Percentiles rank a stretch among this genome's conserved stretches.
These are phyloP conservation scores for Hexactinellida sp. DNA, from an alignment of 37 sponge, comb jelly and placozoan species.

Conservation along the genomic window DNA sequence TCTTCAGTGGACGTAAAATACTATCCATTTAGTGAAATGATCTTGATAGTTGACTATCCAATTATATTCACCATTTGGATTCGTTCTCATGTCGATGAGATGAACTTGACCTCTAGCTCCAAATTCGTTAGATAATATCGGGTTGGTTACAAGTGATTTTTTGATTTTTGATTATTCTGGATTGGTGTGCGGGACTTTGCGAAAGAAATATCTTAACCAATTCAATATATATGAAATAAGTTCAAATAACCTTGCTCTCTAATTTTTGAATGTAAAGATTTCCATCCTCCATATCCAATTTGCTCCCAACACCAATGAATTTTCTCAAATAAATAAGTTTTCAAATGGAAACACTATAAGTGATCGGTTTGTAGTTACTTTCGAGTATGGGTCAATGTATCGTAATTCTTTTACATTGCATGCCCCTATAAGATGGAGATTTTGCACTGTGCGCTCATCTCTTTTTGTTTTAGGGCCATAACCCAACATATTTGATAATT, in stretches of 20 bases:
- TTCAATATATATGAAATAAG: background rate
- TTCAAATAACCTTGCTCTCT: background rate
- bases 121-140: slow-evolving; percentile 2
- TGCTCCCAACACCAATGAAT: background rate
- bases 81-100: background rate
- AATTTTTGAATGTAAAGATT: background rate
- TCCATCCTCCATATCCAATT: background rate
- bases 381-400: slow-evolving; percentile 12
- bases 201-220: slow-evolving; percentile 10
- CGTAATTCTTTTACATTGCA: slow-evolving; percentile 12
- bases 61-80: background rate
- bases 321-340: slow-evolving; percentile 4
- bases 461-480: background rate
- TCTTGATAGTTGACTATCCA: too few species aligned
- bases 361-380: background rate
- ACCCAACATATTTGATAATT: background rate
- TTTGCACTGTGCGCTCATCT: background rate
- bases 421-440: background rate
- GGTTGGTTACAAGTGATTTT: background rate
- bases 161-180: background rate
- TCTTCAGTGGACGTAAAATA: slow-evolving; percentile 10
- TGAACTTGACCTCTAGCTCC: background rate
- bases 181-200: background rate
- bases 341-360: background rate
- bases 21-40: slow-evolving; percentile 9